Evolutionary conservation across 2,113 vertebrate species (phyloP).

Genomic region (Macaca nemestrina): DNA sequence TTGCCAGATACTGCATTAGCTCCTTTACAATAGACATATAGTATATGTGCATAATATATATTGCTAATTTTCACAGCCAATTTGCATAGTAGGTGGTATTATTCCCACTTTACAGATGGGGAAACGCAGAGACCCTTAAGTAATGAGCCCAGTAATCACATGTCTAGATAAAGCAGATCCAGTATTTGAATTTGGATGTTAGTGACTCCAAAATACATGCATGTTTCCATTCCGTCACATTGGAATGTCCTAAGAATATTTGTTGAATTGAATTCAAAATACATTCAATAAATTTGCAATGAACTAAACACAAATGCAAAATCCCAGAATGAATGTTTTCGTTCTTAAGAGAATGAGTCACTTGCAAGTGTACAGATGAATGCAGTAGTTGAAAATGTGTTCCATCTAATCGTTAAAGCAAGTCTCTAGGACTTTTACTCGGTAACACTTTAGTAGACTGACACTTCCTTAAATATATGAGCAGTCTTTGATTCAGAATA

Average conservation of each 20-base stretch:
- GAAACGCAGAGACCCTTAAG: neutral
- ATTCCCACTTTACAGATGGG: neutral
- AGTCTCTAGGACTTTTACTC: neutral
- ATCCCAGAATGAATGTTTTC: constrained; percentile 19
- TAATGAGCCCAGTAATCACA: neutral
- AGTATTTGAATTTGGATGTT: neutral
- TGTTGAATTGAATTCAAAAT: constrained; percentile 43
- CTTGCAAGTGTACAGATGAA: constrained; percentile 21
- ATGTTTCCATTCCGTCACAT: neutral
- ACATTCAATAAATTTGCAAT: neutral
- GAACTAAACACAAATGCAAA: constrained; percentile 16
- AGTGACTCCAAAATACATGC: neutral
- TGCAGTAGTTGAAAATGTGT: constrained; percentile 1
- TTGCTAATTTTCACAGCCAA: neutral
- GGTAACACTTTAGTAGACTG: neutral
- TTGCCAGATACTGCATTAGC: neutral
- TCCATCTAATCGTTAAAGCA: constrained; percentile 9
- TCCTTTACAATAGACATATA: neutral
- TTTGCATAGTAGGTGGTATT: neutral
- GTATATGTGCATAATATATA: neutral
- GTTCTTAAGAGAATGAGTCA: constrained; percentile 14
- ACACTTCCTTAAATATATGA: constrained; percentile 30
- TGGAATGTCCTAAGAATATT: neutral
- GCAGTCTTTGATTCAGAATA: constrained; percentile 23
- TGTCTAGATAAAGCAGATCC: neutral